Base-by-base conservation (phyloP, 2,888 invertebrate genomes). In the Tanaodytes sp. region DNA sequence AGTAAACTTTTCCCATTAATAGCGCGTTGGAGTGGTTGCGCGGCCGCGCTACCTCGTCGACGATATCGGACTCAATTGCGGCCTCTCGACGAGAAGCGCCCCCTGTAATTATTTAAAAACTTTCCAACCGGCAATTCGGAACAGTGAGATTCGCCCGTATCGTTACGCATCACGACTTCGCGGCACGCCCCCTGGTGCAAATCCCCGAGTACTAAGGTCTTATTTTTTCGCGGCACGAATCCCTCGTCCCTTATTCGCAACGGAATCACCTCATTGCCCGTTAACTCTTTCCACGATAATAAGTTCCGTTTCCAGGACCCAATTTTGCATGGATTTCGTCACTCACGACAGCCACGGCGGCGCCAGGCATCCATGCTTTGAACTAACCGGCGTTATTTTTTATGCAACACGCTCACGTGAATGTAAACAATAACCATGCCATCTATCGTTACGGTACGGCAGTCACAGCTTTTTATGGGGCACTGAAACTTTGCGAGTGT, bases 1-100 rank as follows among this genome's bases (percentile, higher is more conserved):
- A 82, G 80, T 76, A 79, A 84, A 84, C 83, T 84, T 84, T 84
- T 83, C 82, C 80, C 83, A 84, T 84, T 84, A 83, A 82, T 81
- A 68, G 72, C 55, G 49, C 54, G 71, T 63, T 68, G 73, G 73
- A 72, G 72, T 72, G 67, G 70, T 46, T 33, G 63, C 49, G n/a
- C n/a, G n/a, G 59, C 59, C 51, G 74, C 63, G 66, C 71, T 73
- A 65, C 65, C 72, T 71, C 74, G 71, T 72, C 75, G 74, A 74
- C 73, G 71, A 79, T 77, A 78, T 76, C 77, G 77, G 76, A 79
- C 80, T 82, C 80, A 77, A 81, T 82, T 79, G 80, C 78, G 58
- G 75, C 73, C 73, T 76, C 77, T 76, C 75, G 76, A 65, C 70
- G 63, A 68, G 66, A 57, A 71, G 70, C 23, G 8, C 5, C 23